These are phyloP conservation scores for Falco biarmicus DNA, from an alignment of 2,797 vertebrate species.

Conservation along the genomic window DNA sequence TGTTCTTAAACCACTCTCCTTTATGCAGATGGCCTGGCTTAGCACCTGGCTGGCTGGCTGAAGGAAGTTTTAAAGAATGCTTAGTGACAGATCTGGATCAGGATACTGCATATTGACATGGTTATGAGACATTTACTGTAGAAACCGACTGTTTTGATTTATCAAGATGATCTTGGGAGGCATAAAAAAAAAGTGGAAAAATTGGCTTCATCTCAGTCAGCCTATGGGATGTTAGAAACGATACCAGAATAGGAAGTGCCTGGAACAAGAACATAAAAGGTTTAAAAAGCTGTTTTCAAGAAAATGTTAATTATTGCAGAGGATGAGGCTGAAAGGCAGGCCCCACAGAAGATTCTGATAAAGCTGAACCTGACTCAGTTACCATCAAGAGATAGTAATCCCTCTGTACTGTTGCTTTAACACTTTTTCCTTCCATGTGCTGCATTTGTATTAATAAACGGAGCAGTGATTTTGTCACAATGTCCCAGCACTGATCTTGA, in stretches of 20 bases:
- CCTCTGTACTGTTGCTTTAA: not conserved
- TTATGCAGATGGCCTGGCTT: not conserved
- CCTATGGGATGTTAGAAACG: not conserved
- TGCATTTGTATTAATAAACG: not conserved
- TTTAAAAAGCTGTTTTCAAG: not conserved
- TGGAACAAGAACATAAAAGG: not conserved
- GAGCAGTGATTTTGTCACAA: not conserved
- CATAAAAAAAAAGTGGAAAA: not conserved
- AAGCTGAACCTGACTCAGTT: not conserved
- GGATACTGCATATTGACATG: not conserved
- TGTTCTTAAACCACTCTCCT: not conserved
- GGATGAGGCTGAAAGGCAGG: not conserved
- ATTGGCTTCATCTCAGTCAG: not conserved
- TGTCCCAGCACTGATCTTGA: not conserved
- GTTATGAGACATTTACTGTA: not conserved
- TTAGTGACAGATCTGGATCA: not conserved
- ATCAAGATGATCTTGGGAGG: not conserved
- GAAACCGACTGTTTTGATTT: not conserved
- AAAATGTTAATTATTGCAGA: not conserved
- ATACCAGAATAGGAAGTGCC: not conserved
- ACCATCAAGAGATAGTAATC: not conserved
- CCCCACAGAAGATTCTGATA: not conserved
- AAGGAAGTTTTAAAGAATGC: not conserved
- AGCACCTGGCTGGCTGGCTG: not conserved
- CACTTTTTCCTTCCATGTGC: not conserved